Evolutionary conservation across 2,113 vertebrate genomes (phyloP).

Genomic region (Microtus montanus): DNA sequence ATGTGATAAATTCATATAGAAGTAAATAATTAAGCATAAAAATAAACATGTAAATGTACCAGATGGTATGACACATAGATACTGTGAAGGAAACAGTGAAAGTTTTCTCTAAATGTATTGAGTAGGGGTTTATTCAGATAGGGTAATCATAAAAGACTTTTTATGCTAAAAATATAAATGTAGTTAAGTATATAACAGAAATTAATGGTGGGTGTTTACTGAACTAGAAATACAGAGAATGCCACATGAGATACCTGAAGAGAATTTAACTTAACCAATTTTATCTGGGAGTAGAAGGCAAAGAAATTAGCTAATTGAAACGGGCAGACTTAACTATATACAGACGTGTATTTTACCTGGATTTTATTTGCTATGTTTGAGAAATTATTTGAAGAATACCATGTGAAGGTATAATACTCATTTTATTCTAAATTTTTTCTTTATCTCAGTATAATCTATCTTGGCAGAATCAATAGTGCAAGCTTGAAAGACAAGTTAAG

Average conservation of each 20-base stretch:
- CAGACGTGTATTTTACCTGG: not conserved
- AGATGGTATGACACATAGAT: not conserved
- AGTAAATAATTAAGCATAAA: constrained; percentile 1
- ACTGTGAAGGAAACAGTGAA: not conserved
- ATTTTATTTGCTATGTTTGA: not conserved
- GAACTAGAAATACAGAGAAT: not conserved
- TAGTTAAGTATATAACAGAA: not conserved
- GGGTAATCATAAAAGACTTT: not conserved
- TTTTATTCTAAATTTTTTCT: not conserved
- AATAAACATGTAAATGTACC: not conserved
- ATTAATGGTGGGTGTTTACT: not conserved
- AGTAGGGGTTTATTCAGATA: not conserved
- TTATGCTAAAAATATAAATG: not conserved
- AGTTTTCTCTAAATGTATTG: not conserved
- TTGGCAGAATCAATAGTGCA: not conserved
- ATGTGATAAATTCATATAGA: not conserved
- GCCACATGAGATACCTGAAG: not conserved
- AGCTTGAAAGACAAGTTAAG: not conserved
- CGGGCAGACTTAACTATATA: not conserved
- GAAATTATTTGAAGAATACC: not conserved
- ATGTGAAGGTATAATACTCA: not conserved
- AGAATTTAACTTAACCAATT: not conserved
- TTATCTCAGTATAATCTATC: not conserved
- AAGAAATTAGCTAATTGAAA: not conserved
- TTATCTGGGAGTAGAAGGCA: not conserved